Evolutionary conservation across 2,113 vertebrate genomes (phyloP), one percentile per base, ranked within the genome.

Genomic region (Rhea americana): DNA sequence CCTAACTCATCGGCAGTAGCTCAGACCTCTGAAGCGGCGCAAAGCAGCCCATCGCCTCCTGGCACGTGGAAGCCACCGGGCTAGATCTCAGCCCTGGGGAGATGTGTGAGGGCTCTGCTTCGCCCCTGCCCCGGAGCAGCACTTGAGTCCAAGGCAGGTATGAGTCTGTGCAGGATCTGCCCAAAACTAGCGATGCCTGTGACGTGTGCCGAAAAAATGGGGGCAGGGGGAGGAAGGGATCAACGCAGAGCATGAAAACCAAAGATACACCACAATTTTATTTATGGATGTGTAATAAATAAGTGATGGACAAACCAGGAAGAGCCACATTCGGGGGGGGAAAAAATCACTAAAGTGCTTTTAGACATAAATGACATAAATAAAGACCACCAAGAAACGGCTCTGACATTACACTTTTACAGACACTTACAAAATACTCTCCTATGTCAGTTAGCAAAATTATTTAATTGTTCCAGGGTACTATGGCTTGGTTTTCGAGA

Each of bases 221-320:
- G 43, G 43, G 43, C 5, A 4, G 45, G 6, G 6, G 17, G 8
- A 17, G 45, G 45, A 7, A 77, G 18, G 28, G 71, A 89, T 15
- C 48, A 56, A 56, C 7, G 28, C 25, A 24, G 32, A 55, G 35
- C 53, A 8, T 14, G 63, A 93, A 80, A 92, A 91, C 41, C 61
- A 94, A 96, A 96, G 66, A 94, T 93, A 97, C 93, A 95, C 72
- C 95, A 86, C 85, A 32, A 19, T 13, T 98, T 96, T 97, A 98
- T 98, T 98, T 95, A 94, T 85, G 89, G 87, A 95, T 77, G 81
- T 62, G 96, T 95, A 97, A 97, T 97, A 98, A 98, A 97, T 98
- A 97, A 94, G 72, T 21, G 48, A 85, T 78, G 87, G 95, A 95
- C 74, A 96, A 95, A 96, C 91, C 56, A 95, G 72, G 79, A 95